A percentile compares a stretch with the other conserved stretches of the same genome.
phyloP scores from a whole-genome alignment of 2,888 invertebrate genomes.

The Gonocerus acuteangulatus region DNA sequence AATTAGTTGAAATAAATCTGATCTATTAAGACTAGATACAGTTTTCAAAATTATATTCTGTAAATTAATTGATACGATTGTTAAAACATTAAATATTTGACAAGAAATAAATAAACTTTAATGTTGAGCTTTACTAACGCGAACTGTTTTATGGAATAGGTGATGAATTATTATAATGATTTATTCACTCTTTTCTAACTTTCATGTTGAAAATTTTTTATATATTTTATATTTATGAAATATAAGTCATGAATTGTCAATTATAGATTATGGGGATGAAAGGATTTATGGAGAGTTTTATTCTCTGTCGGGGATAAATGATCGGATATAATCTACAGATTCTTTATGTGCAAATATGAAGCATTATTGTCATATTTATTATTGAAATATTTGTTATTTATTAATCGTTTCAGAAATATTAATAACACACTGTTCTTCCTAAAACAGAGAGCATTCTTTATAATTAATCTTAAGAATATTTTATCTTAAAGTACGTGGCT shows the following conservation, averaged over 20 bases:
- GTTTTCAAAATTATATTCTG: no score
- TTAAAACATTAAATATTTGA: no score
- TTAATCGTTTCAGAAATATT: neutral
- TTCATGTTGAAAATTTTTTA: conserved; percentile 21
- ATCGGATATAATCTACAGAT: no score
- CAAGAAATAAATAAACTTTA: neutral
- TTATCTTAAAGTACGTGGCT: neutral
- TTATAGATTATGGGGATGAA: conserved; percentile 18
- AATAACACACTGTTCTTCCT: no score
- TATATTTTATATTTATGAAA: conserved; percentile 24
- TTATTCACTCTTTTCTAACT: conserved; percentile 16
- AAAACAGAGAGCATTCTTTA: no score
- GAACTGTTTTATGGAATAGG: conserved; percentile 2
- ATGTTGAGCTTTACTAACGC: neutral
- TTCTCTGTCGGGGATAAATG: no score
- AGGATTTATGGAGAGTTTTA: neutral
- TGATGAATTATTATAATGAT: conserved; percentile 8
- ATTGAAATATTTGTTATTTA: neutral
- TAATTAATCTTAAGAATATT: neutral
- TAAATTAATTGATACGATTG: no score
- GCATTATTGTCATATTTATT: neutral
- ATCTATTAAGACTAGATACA: no score
- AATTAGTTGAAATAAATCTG: no score
- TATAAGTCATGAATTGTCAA: conserved; percentile 22
- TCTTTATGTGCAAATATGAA: no score